A percentile compares a stretch with the other conserved stretches of the same genome.
Conservation (phyloP, 2,797 vertebrate genomes). For the Ctenopoma multispine region DNA sequence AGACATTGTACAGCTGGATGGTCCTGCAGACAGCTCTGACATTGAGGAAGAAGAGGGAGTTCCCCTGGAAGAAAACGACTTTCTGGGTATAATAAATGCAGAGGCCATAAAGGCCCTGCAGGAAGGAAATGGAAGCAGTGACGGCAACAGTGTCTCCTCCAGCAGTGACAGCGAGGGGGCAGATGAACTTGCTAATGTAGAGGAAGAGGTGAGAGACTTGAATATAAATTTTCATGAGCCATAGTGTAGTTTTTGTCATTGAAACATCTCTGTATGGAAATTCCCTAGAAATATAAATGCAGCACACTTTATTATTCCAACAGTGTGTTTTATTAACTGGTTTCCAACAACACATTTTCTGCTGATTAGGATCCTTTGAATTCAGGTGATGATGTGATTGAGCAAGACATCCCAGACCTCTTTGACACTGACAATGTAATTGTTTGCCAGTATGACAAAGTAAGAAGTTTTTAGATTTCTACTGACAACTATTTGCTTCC, state of each 20-base stretch:
- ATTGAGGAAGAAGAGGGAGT: conserved; percentile 77
- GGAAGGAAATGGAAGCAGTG: conserved; percentile 86
- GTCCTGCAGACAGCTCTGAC: conserved; percentile 87
- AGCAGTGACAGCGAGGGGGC: conserved; percentile 82
- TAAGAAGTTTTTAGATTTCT: conserved; percentile 66
- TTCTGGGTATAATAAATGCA: conserved; percentile 87
- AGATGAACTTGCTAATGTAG: conserved; percentile 83
- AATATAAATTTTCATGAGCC: background rate
- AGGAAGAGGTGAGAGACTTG: conserved; percentile 73
- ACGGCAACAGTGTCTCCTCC: conserved; percentile 79
- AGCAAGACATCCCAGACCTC: conserved; percentile 94
- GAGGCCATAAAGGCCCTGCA: conserved; percentile 90
- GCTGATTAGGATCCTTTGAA: conserved; percentile 92
- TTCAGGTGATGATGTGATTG: conserved; percentile 96
- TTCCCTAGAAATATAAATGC: background rate
- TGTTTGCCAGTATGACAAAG: conserved; percentile 98
- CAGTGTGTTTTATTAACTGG: conserved; percentile 2
- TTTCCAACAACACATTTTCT: background rate
- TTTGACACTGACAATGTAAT: conserved; percentile 98
- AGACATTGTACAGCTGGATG: conserved; percentile 93
- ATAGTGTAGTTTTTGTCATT: background rate
- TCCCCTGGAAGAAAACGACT: conserved; percentile 88
- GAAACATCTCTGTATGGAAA: background rate
- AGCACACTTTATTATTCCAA: background rate
- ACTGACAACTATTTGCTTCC: background rate